These are phyloP conservation scores for Euphonia xanthogaster DNA, from an alignment of 2,797 vertebrate genomes.

Conservation along the genomic window DNA sequence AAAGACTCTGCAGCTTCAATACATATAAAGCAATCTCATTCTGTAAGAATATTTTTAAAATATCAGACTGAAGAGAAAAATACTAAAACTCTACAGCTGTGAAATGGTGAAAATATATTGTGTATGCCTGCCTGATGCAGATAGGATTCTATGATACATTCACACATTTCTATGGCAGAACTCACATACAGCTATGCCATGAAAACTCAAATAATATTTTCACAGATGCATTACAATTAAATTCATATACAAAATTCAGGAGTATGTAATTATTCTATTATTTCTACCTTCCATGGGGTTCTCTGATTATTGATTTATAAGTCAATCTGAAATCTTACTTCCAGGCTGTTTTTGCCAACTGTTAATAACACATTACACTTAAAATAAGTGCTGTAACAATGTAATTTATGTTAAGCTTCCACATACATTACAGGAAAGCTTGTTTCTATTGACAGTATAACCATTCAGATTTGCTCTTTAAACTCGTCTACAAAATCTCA, in stretches of 20 bases:
- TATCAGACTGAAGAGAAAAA: not conserved
- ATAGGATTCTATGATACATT: not conserved
- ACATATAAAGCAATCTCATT: not conserved
- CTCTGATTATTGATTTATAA: slow-evolving; percentile 11
- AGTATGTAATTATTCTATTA: not conserved
- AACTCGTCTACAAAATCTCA: not conserved
- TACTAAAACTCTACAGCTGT: not conserved
- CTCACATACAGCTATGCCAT: not conserved
- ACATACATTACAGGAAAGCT: slow-evolving; percentile 5
- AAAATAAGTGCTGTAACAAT: slow-evolving; percentile 5
- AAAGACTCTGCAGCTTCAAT: not conserved
- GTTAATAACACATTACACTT: not conserved
- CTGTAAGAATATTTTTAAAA: not conserved
- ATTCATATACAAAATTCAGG: not conserved
- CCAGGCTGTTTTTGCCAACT: slow-evolving; percentile 9
- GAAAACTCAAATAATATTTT: not conserved
- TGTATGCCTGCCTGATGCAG: not conserved
- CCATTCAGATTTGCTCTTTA: not conserved
- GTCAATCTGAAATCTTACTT: slow-evolving; percentile 8
- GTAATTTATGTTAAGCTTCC: slow-evolving; percentile 5
- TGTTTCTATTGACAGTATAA: not conserved
- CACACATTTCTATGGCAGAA: not conserved
- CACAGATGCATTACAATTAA: not conserved
- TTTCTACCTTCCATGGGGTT: not conserved
- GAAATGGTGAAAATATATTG: not conserved